These are phyloP conservation scores for Drosophila yooni DNA, from an alignment of 2,888 invertebrate species.

Conservation along the genomic window DNA sequence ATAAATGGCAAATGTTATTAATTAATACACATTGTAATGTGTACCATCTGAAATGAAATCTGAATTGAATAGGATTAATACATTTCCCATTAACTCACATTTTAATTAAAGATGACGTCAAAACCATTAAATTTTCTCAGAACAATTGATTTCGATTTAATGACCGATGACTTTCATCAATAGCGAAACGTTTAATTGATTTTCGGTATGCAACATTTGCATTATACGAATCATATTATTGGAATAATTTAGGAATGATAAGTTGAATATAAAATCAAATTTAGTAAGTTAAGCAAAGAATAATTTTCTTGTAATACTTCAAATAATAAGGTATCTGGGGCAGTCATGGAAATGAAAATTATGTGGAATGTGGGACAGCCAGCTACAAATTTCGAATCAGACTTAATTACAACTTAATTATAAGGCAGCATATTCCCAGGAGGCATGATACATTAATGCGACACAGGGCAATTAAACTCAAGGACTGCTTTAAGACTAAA, in stretches of 20 bases:
- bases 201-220: not conserved
- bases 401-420: slow-evolving; percentile 25
- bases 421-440: slow-evolving; percentile 8
- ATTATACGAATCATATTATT: not conserved
- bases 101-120: slow-evolving; percentile 2
- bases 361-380: not conserved
- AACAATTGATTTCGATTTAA: not conserved
- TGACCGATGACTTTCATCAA: not conserved
- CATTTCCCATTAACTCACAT: not conserved
- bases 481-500: not conserved
- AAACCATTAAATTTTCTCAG: not conserved
- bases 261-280: not conserved
- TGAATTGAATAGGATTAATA: not conserved
- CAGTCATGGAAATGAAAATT: not conserved
- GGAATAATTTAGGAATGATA: not conserved
- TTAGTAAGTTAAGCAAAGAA: not conserved
- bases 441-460: not conserved
- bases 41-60: not conserved
- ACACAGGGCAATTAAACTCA: not conserved
- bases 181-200: not conserved
- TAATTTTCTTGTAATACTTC: not conserved
- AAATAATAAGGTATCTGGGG: not conserved
- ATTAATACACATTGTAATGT: not conserved
- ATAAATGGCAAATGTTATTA: not conserved
- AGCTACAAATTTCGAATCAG: not conserved